These are phyloP conservation scores for Spea hammondii DNA, from an alignment of 2,797 vertebrate genomes.

Conservation along the genomic window DNA sequence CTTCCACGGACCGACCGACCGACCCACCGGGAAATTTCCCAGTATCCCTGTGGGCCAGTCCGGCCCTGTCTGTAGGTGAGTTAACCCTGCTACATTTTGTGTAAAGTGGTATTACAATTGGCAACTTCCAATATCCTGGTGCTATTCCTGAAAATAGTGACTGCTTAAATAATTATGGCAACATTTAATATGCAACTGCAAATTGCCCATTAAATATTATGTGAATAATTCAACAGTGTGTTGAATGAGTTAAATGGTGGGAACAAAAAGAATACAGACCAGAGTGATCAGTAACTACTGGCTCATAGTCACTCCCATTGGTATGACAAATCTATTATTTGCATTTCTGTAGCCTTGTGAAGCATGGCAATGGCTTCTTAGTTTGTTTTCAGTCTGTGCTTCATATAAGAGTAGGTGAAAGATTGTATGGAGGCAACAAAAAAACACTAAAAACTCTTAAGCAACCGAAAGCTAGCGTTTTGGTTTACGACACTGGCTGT, in stretches of 20 bases:
- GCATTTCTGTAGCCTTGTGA: constrained; percentile 31
- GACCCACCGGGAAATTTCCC: too few relatives aligned
- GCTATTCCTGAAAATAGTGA: too few relatives aligned
- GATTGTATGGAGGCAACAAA: constrained; percentile 10
- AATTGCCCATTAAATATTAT: too few relatives aligned
- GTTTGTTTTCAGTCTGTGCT: constrained; percentile 34
- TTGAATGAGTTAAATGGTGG: constrained; percentile 12
- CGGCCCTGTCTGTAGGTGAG: too few relatives aligned
- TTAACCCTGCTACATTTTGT: too few relatives aligned
- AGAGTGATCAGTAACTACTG: constrained; percentile 10
- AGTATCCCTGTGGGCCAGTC: too few relatives aligned
- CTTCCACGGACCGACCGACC: too few relatives aligned
- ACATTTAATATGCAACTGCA: too few relatives aligned
- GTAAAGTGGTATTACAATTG: too few relatives aligned
- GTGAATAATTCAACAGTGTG: too few relatives aligned
- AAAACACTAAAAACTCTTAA: neutral
- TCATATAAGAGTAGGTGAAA: constrained; percentile 24
- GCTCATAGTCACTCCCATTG: constrained; percentile 8
- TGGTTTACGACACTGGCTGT: neutral
- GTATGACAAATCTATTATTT: constrained; percentile 37
- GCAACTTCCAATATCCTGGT: too few relatives aligned
- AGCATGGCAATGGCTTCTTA: constrained; percentile 24
- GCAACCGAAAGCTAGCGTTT: neutral
- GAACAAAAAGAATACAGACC: neutral
- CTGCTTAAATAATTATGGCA: too few relatives aligned